Percentiles rank a stretch among this genome's conserved stretches.
These are phyloP conservation scores for Platycheirus albimanus DNA, from an alignment of 2,888 invertebrate species.

Conservation along the genomic window DNA sequence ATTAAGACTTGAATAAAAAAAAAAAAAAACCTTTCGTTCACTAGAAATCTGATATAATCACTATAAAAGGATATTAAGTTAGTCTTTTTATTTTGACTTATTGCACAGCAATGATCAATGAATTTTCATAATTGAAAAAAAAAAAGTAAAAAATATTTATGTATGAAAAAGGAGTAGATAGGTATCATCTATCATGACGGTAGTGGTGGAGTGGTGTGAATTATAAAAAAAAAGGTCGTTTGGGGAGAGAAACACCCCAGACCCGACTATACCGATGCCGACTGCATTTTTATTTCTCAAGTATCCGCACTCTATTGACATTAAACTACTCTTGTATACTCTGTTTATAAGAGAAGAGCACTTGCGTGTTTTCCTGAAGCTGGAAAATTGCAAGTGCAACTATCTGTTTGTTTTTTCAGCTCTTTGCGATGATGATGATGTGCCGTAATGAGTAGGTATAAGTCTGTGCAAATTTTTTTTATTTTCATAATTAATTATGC, in stretches of 20 bases:
- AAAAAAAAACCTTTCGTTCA: neutral
- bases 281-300: conserved; percentile 53
- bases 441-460: conserved; percentile 32
- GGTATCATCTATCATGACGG: neutral
- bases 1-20: conserved; percentile 24
- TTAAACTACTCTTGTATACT: conserved; percentile 31
- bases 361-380: conserved; percentile 24
- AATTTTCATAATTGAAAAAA: conserved; percentile 46
- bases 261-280: no score
- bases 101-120: conserved; percentile 38
- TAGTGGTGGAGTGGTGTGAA: no score
- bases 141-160: conserved; percentile 48
- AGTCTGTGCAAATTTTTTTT: conserved; percentile 19
- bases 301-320: conserved; percentile 68
- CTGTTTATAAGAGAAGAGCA: conserved; percentile 35
- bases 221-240: neutral
- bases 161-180: neutral
- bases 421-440: conserved; percentile 24
- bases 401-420: conserved; percentile 28
- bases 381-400: conserved; percentile 11
- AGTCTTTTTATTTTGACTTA: conserved; percentile 9
- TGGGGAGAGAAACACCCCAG: conserved; percentile 28
- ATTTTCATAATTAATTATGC: conserved; percentile 28
- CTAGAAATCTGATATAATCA: conserved; percentile 35
- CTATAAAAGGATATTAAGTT: conserved; percentile 13